Evolutionary conservation across 2,113 vertebrate species (phyloP).

Genomic region (Tetrax tetrax): DNA sequence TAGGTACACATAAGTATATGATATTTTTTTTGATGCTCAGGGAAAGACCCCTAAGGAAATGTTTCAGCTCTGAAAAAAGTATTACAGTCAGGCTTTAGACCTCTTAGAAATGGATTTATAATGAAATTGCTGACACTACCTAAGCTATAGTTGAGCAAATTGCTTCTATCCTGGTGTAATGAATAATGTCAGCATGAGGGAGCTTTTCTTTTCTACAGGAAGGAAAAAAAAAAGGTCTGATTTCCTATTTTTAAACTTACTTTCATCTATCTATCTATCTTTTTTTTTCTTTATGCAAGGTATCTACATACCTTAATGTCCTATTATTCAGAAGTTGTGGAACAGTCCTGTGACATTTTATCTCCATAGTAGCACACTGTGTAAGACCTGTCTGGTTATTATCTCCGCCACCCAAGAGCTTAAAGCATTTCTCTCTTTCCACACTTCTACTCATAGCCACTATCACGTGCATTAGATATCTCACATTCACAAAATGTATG

Average conservation of each 20-base stretch:
- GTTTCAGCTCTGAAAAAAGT: background rate
- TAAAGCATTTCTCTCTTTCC: background rate
- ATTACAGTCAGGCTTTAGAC: background rate
- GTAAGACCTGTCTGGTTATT: constrained; percentile 22
- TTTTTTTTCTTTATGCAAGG: background rate
- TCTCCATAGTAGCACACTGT: background rate
- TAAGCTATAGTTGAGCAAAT: constrained; percentile 36
- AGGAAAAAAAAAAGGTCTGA: background rate
- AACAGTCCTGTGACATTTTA: constrained; percentile 36
- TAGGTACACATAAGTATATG: background rate
- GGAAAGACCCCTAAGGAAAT: constrained; percentile 16
- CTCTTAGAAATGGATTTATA: constrained; percentile 47
- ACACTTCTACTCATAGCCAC: background rate
- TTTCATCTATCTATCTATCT: background rate
- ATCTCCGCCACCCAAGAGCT: constrained; percentile 17
- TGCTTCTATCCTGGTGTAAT: background rate
- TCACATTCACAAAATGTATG: constrained; percentile 4
- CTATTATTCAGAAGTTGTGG: constrained; percentile 1
- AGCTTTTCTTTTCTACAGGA: constrained; percentile 15
- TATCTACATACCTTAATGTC: background rate
- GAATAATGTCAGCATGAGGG: constrained; percentile 1
- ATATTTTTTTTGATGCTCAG: background rate
- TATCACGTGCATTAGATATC: background rate
- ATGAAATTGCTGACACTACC: constrained; percentile 21
- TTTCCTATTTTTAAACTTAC: constrained; percentile 56